phyloP scores from a whole-genome alignment of 2,888 invertebrate genomes.

The Atrina japonica region DNA sequence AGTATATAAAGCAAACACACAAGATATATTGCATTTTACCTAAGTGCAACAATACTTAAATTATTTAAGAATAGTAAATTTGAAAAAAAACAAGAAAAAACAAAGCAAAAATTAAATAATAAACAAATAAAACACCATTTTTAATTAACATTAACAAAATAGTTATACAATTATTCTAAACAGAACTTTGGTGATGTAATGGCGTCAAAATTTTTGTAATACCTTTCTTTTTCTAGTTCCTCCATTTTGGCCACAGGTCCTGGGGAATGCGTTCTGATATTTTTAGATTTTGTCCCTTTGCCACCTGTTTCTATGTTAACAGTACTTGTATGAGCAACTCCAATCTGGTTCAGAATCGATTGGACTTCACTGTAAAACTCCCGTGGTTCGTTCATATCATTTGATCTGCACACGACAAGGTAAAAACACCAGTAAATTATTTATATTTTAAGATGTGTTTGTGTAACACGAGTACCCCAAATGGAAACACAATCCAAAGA shows the following conservation, averaged over 20 bases:
- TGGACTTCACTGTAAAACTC: conserved; percentile 72
- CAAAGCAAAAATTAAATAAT: no score
- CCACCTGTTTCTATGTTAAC: conserved; percentile 19
- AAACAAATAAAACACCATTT: no score
- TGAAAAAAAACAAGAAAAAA: no score
- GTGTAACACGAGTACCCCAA: neutral
- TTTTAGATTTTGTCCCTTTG: conserved; percentile 21
- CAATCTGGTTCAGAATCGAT: conserved; percentile 71
- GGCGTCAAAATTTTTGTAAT: no score
- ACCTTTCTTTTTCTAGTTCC: conserved; percentile 40
- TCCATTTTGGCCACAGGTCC: conserved; percentile 27
- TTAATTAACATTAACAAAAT: no score
- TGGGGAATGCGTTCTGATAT: conserved; percentile 25
- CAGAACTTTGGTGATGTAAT: no score
- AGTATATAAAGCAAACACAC: no score
- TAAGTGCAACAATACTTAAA: no score
- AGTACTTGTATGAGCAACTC: conserved; percentile 51
- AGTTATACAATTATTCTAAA: no score
- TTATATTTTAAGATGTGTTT: neutral
- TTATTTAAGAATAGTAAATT: no score
- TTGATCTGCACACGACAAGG: conserved; percentile 56
- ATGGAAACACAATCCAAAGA: no score
- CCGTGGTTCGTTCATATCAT: conserved; percentile 66
- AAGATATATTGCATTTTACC: no score
- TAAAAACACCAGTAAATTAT: neutral